These are phyloP conservation scores for Luscinia luscinia DNA, from an alignment of 2,797 vertebrate species.

Conservation along the genomic window DNA sequence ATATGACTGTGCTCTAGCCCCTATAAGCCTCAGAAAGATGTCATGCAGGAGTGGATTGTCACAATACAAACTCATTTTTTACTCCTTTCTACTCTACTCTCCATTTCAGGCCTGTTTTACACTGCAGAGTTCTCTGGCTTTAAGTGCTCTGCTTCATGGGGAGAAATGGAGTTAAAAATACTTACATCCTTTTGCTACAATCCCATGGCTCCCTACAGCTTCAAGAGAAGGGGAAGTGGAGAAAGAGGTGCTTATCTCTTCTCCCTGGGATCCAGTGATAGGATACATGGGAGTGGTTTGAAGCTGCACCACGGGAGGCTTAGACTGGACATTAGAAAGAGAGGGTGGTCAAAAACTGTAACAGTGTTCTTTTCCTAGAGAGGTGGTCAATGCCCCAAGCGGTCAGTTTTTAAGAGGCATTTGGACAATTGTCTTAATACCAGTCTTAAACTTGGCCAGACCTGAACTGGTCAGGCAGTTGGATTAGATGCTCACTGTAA, in stretches of 20 bases:
- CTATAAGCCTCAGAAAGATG: neutral
- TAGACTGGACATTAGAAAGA: neutral
- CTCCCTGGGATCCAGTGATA: neutral
- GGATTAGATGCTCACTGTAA: neutral
- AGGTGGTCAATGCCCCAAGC: neutral
- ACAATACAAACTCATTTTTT: neutral
- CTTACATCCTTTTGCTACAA: neutral
- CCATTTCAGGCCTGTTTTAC: neutral
- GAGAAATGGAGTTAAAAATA: neutral
- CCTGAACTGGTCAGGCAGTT: neutral
- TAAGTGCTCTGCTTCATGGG: neutral
- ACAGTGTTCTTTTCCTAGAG: neutral
- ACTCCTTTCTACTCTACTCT: neutral
- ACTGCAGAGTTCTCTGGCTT: neutral
- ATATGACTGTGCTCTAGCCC: neutral
- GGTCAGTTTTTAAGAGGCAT: neutral
- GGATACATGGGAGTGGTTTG: neutral
- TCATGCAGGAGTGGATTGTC: neutral
- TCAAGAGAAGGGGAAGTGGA: neutral
- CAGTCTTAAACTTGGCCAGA: neutral
- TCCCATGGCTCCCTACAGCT: neutral
- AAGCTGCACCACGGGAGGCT: neutral
- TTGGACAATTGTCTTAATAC: neutral
- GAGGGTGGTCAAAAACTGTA: neutral
- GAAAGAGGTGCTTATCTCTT: neutral